Evolutionary conservation across 2,888 invertebrate species (phyloP), one percentile per base, ranked within the genome.

Genomic region (Phasia obesa): DNA sequence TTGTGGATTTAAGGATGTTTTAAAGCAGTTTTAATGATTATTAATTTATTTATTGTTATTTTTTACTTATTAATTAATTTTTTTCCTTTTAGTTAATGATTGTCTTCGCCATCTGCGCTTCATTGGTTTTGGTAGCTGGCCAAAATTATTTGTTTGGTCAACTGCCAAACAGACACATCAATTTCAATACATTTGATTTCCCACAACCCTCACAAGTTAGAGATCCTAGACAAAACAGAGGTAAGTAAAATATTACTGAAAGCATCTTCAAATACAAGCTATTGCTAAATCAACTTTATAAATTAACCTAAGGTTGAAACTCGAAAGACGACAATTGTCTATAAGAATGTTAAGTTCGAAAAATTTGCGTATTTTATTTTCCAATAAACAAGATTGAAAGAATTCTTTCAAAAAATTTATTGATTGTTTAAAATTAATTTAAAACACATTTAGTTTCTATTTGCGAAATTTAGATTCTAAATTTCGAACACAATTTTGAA

Each of bases 141-240:
- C 91, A 91, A 86, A 89, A 88, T 76, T 89, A 90, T 79, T 89
- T 89, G 78, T 87, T 89, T 76, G 89, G 89, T 55, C 86, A 87
- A 42, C 87, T 88, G 35, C 88, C 88, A 31, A 77, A 85, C 64
- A 86, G 89, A 55, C 87, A 87, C 27, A 88, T 89, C 35, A 86
- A 86, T 59, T 88, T 86, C 44, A 89, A 90, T 73, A 71, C 88
- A 87, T 7, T 82, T 88, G 84, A 87, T 57, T 85, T 87, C 53
- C 87, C 87, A 23, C 87, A 88, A 75, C 84, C 87, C 59, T 78
- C 87, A 5, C 86, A 86, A 35, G 84, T 88, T 23, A 87, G 91
- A 75, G 91, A 91, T 88, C 89, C 91, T 4, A 87, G 91, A 84
- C 90, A 91, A 87, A 89, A 91, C 75, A 86, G 91, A 89, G 91